Conservation (phyloP, 2,888 invertebrate species). For the Seira sanloemensis region DNA sequence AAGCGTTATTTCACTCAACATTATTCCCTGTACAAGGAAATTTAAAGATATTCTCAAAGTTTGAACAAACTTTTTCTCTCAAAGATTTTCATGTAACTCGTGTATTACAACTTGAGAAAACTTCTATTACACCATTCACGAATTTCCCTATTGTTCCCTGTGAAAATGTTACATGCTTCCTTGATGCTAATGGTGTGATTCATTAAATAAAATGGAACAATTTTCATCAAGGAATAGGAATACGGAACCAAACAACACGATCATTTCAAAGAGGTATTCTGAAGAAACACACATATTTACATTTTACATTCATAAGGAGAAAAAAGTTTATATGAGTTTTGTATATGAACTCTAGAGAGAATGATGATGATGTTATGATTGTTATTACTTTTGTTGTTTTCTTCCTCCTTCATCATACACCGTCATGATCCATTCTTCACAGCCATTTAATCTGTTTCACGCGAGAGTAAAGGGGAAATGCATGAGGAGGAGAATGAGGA, state of each 20-base stretch:
- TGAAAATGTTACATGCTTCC: background rate
- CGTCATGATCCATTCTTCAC: constrained; percentile 37
- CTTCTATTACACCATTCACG: background rate
- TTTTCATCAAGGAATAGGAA: background rate
- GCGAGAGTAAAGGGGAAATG: constrained; percentile 18
- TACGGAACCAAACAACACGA: constrained; percentile 33
- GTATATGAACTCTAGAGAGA: background rate
- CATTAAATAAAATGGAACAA: constrained; percentile 28
- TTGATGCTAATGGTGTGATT: constrained; percentile 22
- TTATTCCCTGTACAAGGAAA: no score
- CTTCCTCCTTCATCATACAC: background rate
- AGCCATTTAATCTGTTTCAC: constrained; percentile 42
- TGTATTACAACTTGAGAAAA: background rate
- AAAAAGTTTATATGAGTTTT: constrained; percentile 17
- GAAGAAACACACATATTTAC: no score
- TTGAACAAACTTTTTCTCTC: background rate
- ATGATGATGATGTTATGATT: constrained; percentile 38
- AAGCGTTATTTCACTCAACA: constrained; percentile 28
- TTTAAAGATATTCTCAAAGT: no score
- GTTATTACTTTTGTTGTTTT: constrained; percentile 52
- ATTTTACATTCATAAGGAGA: no score
- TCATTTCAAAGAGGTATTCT: background rate
- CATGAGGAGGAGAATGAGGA: background rate
- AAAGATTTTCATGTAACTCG: background rate
- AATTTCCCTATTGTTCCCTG: background rate